Base-by-base conservation (phyloP, 2,888 invertebrate species). In the Molanna angustata region DNA sequence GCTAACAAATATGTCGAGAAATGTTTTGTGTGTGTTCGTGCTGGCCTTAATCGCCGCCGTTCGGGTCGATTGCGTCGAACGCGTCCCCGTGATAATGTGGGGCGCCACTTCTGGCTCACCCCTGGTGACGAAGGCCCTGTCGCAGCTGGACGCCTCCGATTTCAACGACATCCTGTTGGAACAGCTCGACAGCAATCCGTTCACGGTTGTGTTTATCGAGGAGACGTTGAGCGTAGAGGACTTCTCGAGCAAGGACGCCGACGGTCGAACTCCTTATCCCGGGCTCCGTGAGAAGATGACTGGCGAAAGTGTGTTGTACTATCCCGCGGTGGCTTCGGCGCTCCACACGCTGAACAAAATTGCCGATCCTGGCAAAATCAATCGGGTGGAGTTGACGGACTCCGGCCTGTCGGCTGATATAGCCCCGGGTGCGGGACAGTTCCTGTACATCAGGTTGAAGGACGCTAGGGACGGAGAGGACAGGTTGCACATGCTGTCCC, bases 251-350 rank as follows among this genome's bases (percentile, higher is more conserved):
- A 76, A 76, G 64, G 73, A 72, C 58, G 64, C 64, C 39, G 70
- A 73, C 9, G 74, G 74, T 2, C 62, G 67, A n/a, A 65, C 68
- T 0, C 62, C 68, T 0, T 76, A 69, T 60, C 69, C 74, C 1
- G 74, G 70, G 60, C 64, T 80, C 13, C 68, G 68, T 6, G 59
- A 65, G 1, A 65, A 72, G 20, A 64, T 73, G 11, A 61, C 61
- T 0, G 61, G 68, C 1, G 63, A 62, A 19, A 60, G 60, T 0
- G 64, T 75, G 17, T 68, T 76, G 1, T 88, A 85, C 64, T 69
- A 84, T 46, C 79, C 85, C 6, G 76, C 78, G 16, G 88, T 88
- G 0, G 74, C 81, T 39, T 74, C 79, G 54, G 79, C 88, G 0
- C 54, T 83, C 9, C 68, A 70, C 1, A 79, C 77, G 0, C 62